Percentiles rank a stretch among this genome's conserved stretches.
phyloP scores from a whole-genome alignment of 2,888 invertebrate species.

The Merodon equestris region DNA sequence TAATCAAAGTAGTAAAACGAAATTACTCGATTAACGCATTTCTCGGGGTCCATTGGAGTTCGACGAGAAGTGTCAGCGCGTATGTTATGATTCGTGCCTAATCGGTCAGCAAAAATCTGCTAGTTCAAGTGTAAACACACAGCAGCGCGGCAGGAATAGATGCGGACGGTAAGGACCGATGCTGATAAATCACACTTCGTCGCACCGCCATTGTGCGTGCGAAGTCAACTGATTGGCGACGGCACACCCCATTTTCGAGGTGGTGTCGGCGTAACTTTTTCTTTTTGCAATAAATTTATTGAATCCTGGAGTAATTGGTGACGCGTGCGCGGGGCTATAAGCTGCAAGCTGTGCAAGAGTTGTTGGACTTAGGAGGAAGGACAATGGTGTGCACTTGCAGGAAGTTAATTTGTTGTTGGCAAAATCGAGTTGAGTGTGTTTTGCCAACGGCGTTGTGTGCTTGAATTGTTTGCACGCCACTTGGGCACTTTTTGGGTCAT shows the following conservation, averaged over 20 bases:
- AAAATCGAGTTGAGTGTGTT: constrained; percentile 36
- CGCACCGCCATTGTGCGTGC: constrained; percentile 49
- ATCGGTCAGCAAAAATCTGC: constrained; percentile 67
- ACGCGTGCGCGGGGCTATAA: constrained; percentile 61
- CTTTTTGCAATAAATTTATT: not conserved
- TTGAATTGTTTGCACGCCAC: constrained; percentile 54
- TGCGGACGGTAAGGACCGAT: constrained; percentile 23
- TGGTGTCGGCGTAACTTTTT: constrained; percentile 42
- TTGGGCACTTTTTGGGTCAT: constrained; percentile 31
- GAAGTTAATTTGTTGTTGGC: constrained; percentile 44
- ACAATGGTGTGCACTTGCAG: constrained; percentile 56
- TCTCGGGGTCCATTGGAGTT: constrained; percentile 41
- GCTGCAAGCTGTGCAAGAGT: constrained; percentile 16
- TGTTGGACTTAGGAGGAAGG: constrained; percentile 8
- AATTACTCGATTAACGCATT: constrained; percentile 19
- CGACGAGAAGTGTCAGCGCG: constrained; percentile 32
- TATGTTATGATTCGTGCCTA: constrained; percentile 68
- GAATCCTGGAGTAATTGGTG: constrained; percentile 56
- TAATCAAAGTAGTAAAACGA: constrained; percentile 63
- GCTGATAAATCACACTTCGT: constrained; percentile 54
- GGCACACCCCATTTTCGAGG: constrained; percentile 65
- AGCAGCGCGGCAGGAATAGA: not conserved
- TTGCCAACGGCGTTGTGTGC: constrained; percentile 57
- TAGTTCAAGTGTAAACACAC: constrained; percentile 54
- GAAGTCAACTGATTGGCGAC: constrained; percentile 52